Base-by-base conservation (phyloP, 2,888 invertebrate genomes). In the Xestia xanthographa region DNA sequence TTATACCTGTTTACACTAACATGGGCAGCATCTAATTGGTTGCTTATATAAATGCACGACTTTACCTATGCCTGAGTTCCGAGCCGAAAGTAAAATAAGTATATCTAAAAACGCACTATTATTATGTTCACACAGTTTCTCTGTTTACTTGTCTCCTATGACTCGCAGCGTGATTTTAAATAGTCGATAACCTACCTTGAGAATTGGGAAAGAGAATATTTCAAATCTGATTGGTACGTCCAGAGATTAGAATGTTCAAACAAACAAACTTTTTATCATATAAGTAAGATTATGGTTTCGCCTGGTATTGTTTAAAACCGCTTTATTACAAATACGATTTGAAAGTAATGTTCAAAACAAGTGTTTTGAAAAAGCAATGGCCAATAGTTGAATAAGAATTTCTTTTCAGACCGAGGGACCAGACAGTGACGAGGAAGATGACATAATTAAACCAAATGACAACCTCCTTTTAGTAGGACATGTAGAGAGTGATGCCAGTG, bases 401-500 rank as follows among this genome's bases (percentile, higher is more conserved):
- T 71, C 9, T 53, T 86, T 87, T 20, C 88, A 96, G 97, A 96
- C 96, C 0, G 96, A 96, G 73, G 97, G 96, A 0, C 94, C 96
- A 0, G 97, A 97, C 88, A 98, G 98, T 50, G 98, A 99, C 89
- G 98, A 98, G 88, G 99, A 99, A 89, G 99, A 99, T 94, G 98
- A 99, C 92, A 97, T 98, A 65, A 98, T 99, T 66, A 98, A 98
- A 93, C 97, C 98, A 0, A 97, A 97, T 79, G 99, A 99, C 92
- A 99, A 99, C 95, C 96, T 99, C 38, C 97, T 99, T 38, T 95
- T 99, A 22, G 98, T 98, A 0, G 99, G 99, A 0, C 98, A 98
- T 91, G 98, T 99, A 0, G 98, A 98, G 88, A 98, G 98, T 87
- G 99, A 99, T 95, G 98, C 98, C 22, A 98, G 98, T 90, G 97